phyloP scores from a whole-genome alignment of 1,140 invertebrate species.

The Babylonia areolata region DNA sequence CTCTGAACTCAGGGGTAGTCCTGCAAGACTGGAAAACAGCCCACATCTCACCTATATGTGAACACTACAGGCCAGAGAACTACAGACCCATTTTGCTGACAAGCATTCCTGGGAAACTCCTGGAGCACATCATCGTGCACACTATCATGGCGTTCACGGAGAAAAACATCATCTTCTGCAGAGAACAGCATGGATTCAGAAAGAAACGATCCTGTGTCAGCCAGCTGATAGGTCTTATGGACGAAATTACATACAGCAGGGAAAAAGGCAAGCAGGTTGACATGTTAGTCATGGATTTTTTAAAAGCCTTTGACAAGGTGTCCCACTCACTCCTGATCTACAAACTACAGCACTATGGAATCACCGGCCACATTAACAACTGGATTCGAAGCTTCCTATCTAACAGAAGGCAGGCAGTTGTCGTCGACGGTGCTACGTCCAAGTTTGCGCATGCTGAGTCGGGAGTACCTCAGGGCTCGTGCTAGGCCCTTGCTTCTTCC shows the following conservation, averaged over 20 bases:
- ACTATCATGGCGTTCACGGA: background rate
- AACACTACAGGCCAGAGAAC: background rate
- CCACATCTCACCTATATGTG: background rate
- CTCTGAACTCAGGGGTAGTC: background rate
- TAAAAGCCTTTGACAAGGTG: background rate
- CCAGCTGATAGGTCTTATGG: background rate
- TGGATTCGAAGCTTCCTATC: background rate
- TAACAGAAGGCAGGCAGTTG: background rate
- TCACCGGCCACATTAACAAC: background rate
- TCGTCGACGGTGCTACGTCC: background rate
- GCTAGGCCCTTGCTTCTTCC: too few species aligned
- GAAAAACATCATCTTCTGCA: background rate
- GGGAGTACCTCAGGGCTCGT: too few species aligned
- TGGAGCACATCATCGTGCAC: background rate
- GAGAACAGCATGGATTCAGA: background rate
- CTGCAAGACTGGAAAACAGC: conserved; percentile 11
- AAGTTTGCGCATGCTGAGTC: background rate
- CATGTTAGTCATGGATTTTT: background rate
- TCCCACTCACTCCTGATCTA: background rate
- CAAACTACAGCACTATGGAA: background rate
- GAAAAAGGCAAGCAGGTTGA: background rate
- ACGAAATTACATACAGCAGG: background rate
- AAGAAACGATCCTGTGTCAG: background rate
- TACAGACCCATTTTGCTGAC: background rate
- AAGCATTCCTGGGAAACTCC: background rate